Evolutionary conservation across 2,888 invertebrate genomes (phyloP), one percentile per base, ranked within the genome.

Genomic region (Xestia ashworthii): DNA sequence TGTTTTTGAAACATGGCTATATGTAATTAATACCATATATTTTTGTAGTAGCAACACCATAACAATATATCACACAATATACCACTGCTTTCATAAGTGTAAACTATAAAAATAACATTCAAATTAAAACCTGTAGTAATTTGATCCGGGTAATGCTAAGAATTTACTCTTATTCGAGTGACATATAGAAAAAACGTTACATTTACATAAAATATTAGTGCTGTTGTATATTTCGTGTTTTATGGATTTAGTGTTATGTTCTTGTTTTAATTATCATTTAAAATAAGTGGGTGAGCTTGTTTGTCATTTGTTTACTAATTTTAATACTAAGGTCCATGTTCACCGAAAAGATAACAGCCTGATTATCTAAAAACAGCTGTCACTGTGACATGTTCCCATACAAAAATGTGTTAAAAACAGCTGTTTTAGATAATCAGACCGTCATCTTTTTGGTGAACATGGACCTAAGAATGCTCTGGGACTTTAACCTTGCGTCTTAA

Each of bases 191-290:
- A 78, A 76, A 70, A 32, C 79, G 70, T 53, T 72, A 72, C 71
- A 87, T 88, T 88, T 83, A 86, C 84, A 88, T 88, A 88, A 84
- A 76, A 84, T 79, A 85, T 85, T 76, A 76, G 55, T 71, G 78
- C 58, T 65, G 22, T 60, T 72, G 48, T 78, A 73, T 76, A 62
- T 65, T n/a, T 74, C 16, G 46, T 76, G 69, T 78, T 81, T 71
- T 85, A 69, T 74, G 50, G 46, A 53, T 71, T 67, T 76, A 76
- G 66, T 55, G 60, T 78, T 80, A 78, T 74, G 41, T 74, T 80
- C 53, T 65, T 64, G 73, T 75, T 81, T 80, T 83, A 78, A 83
- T 87, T 85, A 78, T 64, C 32, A 71, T 75, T 81, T 71, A 14
- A 25, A 25, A 76, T 80, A 44, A 74, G 70, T 72, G 58, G 32